Percentiles rank a stretch among this genome's conserved stretches.
Evolutionary conservation across 2,113 vertebrate genomes (phyloP).

Genomic region (Entomyzon cyanotis): DNA sequence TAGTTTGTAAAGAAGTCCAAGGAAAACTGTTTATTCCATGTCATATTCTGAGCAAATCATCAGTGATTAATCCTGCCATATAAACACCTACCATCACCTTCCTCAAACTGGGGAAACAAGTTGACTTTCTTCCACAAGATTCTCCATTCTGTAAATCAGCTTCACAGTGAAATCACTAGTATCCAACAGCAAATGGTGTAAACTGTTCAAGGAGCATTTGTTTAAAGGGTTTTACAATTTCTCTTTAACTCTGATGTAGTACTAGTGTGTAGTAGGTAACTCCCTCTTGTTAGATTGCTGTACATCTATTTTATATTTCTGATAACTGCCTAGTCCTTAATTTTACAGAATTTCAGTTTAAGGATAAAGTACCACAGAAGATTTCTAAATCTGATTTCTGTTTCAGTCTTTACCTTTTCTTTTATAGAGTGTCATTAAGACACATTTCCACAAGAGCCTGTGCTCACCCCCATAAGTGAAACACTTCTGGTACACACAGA

Average conservation of each 20-base stretch:
- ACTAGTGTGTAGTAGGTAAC: background rate
- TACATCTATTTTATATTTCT: background rate
- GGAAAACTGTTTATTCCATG: background rate
- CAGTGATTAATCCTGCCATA: background rate
- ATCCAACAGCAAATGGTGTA: background rate
- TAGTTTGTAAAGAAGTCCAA: background rate
- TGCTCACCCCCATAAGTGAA: background rate
- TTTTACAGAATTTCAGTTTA: background rate
- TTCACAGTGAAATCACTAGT: fast-evolving
- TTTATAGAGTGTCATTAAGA: background rate
- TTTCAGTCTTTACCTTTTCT: background rate
- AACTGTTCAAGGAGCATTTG: background rate
- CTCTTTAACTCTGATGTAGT: background rate
- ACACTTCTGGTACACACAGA: fast-evolving
- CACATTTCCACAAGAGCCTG: background rate
- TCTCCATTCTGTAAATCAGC: background rate
- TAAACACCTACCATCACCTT: background rate
- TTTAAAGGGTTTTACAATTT: background rate
- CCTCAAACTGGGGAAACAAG: background rate
- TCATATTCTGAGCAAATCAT: background rate
- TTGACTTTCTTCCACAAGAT: background rate
- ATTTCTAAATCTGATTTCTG: background rate
- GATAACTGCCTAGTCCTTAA: background rate
- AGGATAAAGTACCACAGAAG: background rate
- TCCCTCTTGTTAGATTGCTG: background rate